phyloP scores from a whole-genome alignment of 1,140 invertebrate genomes.

The Drusus annulatus region DNA sequence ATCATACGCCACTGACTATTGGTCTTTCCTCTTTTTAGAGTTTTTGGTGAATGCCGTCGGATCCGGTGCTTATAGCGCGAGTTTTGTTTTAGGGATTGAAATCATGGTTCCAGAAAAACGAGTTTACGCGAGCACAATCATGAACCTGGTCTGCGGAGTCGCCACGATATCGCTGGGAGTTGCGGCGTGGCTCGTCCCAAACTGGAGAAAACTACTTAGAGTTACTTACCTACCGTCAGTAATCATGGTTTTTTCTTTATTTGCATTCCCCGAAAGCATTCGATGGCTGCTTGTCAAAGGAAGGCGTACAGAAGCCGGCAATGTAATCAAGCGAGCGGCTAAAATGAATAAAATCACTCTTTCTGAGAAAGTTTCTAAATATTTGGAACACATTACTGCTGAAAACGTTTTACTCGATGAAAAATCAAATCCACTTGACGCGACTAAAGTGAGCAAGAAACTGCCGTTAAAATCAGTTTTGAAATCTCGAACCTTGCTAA shows the following conservation, averaged over 20 bases:
- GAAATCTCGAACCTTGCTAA: conserved; percentile 72
- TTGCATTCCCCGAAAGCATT: conserved; percentile 76
- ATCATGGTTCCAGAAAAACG: conserved; percentile 81
- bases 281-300: conserved; percentile 83
- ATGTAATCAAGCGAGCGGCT: conserved; percentile 75
- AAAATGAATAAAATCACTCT: conserved; percentile 78
- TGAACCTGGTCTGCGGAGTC: conserved; percentile 80
- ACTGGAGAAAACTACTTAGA: conserved; percentile 81
- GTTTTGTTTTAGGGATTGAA: conserved; percentile 80
- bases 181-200: conserved; percentile 77
- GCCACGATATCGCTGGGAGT: conserved; percentile 80
- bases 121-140: conserved; percentile 81
- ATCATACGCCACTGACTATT: conserved; percentile 72
- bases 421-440: not conserved
- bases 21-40: conserved; percentile 71
- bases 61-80: conserved; percentile 73
- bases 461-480: conserved; percentile 66
- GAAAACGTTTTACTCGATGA: conserved; percentile 33
- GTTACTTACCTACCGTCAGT: conserved; percentile 79
- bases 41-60: conserved; percentile 71
- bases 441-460: conserved; percentile 34
- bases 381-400: conserved; percentile 58
- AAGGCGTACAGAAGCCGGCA: conserved; percentile 75
- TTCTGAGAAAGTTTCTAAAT: conserved; percentile 67
- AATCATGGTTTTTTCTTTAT: conserved; percentile 74